Evolutionary conservation across 2,113 vertebrate genomes (phyloP), one percentile per base, ranked within the genome.

Genomic region (Cynocephalus volans): DNA sequence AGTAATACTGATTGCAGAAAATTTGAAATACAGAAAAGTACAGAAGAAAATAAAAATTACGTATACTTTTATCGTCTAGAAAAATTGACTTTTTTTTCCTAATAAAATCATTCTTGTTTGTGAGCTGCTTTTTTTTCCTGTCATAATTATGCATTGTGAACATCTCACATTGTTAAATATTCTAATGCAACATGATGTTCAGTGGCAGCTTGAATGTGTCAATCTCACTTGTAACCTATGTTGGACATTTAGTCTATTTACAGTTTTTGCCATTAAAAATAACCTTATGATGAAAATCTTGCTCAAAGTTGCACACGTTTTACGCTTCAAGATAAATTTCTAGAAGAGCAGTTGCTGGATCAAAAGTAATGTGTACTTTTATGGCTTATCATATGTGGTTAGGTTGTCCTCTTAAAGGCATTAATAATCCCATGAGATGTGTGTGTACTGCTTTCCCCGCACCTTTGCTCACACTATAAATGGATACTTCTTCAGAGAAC

Each of bases 111-210:
- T 76, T 75, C 62, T 79, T 14, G 26, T 79, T 76, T 96, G 52
- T 93, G 60, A 93, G 50, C 56, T 95, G 17, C n/a, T 82, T 80
- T 83, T 89, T 89, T 93, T 76, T 17, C 5, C 45, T 52, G 24
- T 41, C n/a, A 28, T 33, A 54, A 80, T 17, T 60, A 24, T 67
- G 31, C 54, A 67, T 88, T 88, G 6, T 28, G 5, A 93, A 77
- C 15, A 52, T 75, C 15, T 12, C 52, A 93, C 69, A 23, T 52
- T 83, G 4, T 76, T 93, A 88, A 70, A 69, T 69, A 83, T 69
- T 83, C 52, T 60, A 23, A 36, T 70, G 52, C 3, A 50, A 52
- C 24, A 58, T 90, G 36, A 67, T 52, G 84, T 83, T 90, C 70
- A 85, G 3, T 77, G 62, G 24, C 11, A 73, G 23, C 13, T 28